These are phyloP conservation scores for Oreochromis grahami DNA, from an alignment of 2,797 vertebrate genomes.

Conservation along the genomic window DNA sequence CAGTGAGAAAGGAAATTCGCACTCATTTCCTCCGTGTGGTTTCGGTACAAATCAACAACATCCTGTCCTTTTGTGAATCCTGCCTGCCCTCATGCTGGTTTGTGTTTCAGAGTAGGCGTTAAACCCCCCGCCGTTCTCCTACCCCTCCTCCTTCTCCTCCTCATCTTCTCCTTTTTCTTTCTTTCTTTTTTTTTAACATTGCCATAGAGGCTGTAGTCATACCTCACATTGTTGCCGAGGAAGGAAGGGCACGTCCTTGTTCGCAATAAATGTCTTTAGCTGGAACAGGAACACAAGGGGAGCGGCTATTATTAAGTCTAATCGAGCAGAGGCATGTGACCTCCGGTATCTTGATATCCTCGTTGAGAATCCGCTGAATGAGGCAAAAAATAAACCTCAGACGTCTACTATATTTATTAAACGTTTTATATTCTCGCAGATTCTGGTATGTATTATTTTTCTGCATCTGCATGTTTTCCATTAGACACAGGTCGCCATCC, in stretches of 20 bases:
- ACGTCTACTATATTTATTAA: background rate
- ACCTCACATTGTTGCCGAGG: slow-evolving; percentile 62
- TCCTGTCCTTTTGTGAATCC: slow-evolving; percentile 94
- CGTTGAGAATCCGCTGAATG: background rate
- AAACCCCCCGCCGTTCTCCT: slow-evolving; percentile 6
- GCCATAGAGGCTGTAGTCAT: slow-evolving; percentile 48
- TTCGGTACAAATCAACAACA: slow-evolving; percentile 96
- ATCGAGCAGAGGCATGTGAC: slow-evolving; percentile 26
- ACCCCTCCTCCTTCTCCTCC: background rate
- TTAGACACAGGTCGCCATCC: background rate
- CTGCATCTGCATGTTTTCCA: background rate
- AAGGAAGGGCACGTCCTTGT: slow-evolving; percentile 65
- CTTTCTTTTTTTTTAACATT: slow-evolving; percentile 25
- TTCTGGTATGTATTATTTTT: background rate
- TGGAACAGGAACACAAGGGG: slow-evolving; percentile 24
- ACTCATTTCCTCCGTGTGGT: slow-evolving; percentile 93
- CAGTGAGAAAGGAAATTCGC: slow-evolving; percentile 89
- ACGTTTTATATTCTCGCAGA: background rate
- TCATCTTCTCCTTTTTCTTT: background rate
- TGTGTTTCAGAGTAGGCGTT: slow-evolving; percentile 65
- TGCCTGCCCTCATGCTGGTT: slow-evolving; percentile 82
- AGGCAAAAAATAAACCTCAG: background rate
- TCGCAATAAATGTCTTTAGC: slow-evolving; percentile 55
- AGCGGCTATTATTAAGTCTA: slow-evolving; percentile 30
- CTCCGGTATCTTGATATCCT: background rate